Percentiles rank a stretch among this genome's conserved stretches.
phyloP scores from a whole-genome alignment of 2,113 vertebrate genomes.

The Lasiurus borealis region DNA sequence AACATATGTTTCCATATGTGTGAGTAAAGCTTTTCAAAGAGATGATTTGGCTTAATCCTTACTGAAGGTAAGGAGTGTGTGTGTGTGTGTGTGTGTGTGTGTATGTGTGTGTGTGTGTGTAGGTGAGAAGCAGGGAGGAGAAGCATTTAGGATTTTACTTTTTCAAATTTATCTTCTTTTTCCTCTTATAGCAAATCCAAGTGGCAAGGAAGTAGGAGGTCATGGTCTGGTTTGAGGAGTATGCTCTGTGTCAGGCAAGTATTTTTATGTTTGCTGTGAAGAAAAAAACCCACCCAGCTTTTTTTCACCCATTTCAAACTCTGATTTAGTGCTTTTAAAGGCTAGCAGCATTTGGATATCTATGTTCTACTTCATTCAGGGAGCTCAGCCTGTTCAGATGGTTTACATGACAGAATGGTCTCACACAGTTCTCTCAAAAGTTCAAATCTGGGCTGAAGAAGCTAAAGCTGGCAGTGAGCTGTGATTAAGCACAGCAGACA shows the following conservation, averaged over 20 bases:
- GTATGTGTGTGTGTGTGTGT: background rate
- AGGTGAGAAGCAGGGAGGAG: background rate
- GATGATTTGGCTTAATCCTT: slow-evolving; percentile 29
- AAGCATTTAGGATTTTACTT: background rate
- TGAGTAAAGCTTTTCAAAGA: slow-evolving; percentile 53
- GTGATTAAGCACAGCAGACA: slow-evolving; percentile 12
- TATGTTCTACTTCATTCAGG: background rate
- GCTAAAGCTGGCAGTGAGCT: slow-evolving; percentile 10
- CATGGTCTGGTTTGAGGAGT: slow-evolving; percentile 8
- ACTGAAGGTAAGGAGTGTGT: background rate
- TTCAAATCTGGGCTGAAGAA: slow-evolving; percentile 57
- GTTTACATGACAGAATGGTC: background rate
- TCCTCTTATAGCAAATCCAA: background rate
- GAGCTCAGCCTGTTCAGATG: background rate
- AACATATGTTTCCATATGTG: background rate
- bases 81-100: background rate
- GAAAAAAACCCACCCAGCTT: background rate
- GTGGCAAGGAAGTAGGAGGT: background rate
- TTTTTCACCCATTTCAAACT: background rate
- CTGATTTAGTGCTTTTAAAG: slow-evolving; percentile 53
- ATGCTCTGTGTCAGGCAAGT: background rate
- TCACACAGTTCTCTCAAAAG: slow-evolving; percentile 32
- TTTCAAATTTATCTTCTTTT: background rate
- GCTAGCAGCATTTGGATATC: slow-evolving; percentile 31
- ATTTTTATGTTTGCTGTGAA: slow-evolving; percentile 10